Percentiles rank a stretch among this genome's conserved stretches.
Conservation (phyloP, 2,797 vertebrate genomes). For the Xenentodon cancila region DNA sequence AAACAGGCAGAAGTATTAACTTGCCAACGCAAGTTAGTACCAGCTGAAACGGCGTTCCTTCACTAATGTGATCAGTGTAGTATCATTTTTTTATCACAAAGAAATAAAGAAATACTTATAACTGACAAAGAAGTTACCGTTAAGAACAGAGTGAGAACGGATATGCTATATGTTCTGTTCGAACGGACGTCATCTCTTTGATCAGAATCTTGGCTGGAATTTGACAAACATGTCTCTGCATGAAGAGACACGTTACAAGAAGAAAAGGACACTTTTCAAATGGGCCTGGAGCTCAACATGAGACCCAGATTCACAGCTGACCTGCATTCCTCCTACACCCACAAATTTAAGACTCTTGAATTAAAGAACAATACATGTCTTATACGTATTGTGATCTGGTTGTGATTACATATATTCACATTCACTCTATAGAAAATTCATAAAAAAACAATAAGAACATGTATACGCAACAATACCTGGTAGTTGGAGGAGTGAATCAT, state of each 20-base stretch:
- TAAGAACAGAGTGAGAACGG: no score
- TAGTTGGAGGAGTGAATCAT: conserved; percentile 91
- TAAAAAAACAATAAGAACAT: neutral
- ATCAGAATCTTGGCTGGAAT: conserved; percentile 53
- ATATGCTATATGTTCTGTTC: no score
- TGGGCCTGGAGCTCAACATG: conserved; percentile 7
- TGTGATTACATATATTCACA: accelerated
- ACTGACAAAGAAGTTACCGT: no score
- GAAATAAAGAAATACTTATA: no score
- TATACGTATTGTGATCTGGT: neutral
- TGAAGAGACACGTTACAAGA: conserved; percentile 15
- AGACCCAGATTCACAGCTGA: neutral
- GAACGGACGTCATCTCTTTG: neutral
- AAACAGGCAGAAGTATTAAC: neutral
- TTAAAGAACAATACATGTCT: no score
- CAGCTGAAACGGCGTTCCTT: neutral
- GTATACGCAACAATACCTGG: conserved; percentile 65
- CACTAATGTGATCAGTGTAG: neutral
- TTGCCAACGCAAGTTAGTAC: no score
- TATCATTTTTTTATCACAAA: no score
- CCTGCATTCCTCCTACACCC: neutral
- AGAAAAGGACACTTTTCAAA: conserved; percentile 1
- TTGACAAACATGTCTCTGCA: conserved; percentile 70
- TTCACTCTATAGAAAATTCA: neutral
- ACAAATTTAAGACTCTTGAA: no score